Percentiles rank a stretch among this genome's conserved stretches.
Evolutionary conservation across 1,140 invertebrate genomes (phyloP).

Genomic region (Dendrolimus kikuchii): DNA sequence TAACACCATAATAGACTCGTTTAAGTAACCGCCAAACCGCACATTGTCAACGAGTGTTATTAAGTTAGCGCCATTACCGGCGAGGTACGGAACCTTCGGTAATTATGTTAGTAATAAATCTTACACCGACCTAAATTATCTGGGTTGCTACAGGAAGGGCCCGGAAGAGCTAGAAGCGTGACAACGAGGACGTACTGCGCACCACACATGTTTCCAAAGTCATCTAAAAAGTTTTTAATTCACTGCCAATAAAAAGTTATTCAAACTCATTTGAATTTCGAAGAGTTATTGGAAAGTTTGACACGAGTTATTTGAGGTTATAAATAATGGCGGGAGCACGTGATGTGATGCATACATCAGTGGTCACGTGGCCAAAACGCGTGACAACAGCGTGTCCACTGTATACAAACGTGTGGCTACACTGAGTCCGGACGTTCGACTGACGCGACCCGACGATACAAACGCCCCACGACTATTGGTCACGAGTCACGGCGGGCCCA

Average conservation of each 20-base stretch:
- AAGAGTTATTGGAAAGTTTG: constrained; percentile 2
- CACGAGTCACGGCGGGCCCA: constrained; percentile 49
- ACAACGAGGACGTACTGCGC: constrained; percentile 24
- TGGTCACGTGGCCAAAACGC: constrained; percentile 33
- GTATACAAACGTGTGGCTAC: constrained; percentile 54
- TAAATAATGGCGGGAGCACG: constrained; percentile 1
- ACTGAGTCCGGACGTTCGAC: constrained; percentile 51
- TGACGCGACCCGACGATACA: constrained; percentile 43
- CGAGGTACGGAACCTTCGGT: constrained; percentile 18
- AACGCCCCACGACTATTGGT: constrained; percentile 55
- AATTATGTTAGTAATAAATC: constrained; percentile 44
- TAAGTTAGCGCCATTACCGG: constrained; percentile 27
- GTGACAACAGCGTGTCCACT: constrained; percentile 35
- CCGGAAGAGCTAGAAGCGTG: constrained; percentile 32
- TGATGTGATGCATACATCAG: constrained; percentile 22
- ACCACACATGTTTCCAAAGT: constrained; percentile 29
- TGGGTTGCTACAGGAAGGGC: constrained; percentile 45
- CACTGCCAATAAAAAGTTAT: constrained; percentile 4
- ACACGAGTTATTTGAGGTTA: too few species aligned
- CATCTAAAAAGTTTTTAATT: constrained; percentile 10
- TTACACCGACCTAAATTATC: constrained; percentile 53
- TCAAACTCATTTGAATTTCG: constrained; percentile 3
- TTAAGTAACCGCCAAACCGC: too few species aligned
- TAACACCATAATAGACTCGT: too few species aligned
- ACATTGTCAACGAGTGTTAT: constrained; percentile 9